Conservation (phyloP, 2,113 vertebrate species). For the Pica pica region DNA sequence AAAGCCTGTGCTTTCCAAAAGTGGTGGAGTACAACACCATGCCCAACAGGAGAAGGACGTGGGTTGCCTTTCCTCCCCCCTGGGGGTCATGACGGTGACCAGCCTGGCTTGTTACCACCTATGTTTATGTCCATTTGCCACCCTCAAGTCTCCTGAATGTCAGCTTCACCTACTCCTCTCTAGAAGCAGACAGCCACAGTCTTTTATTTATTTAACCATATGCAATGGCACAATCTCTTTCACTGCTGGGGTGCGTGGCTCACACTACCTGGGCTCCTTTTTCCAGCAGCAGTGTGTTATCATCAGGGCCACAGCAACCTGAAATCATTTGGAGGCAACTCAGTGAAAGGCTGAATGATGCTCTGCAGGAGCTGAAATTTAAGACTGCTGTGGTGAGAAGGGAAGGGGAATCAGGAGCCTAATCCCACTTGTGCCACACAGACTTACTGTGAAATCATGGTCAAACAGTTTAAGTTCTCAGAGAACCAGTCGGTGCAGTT, state of each 20-base stretch:
- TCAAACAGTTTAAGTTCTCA: background rate
- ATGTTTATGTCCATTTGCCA: background rate
- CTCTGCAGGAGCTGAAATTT: background rate
- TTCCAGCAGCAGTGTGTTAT: background rate
- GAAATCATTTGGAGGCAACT: background rate
- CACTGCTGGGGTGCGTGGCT: rapidly evolving
- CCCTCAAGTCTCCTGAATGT: background rate
- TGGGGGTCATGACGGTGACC: background rate
- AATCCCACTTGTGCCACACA: background rate
- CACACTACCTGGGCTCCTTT: background rate
- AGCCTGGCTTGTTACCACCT: background rate
- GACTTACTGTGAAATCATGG: background rate
- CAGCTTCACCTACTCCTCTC: background rate
- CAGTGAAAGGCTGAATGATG: background rate
- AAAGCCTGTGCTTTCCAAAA: background rate
- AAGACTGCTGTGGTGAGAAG: background rate
- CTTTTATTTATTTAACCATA: background rate
- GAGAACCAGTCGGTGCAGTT: background rate
- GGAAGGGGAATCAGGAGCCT: background rate
- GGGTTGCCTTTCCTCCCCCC: background rate
- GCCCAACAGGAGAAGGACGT: background rate
- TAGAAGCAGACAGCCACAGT: background rate
- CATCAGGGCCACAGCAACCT: background rate
- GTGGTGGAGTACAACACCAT: background rate
- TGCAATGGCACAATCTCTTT: background rate